Conservation (phyloP, 2,797 vertebrate species). For the Mormyrops attenuatus region DNA sequence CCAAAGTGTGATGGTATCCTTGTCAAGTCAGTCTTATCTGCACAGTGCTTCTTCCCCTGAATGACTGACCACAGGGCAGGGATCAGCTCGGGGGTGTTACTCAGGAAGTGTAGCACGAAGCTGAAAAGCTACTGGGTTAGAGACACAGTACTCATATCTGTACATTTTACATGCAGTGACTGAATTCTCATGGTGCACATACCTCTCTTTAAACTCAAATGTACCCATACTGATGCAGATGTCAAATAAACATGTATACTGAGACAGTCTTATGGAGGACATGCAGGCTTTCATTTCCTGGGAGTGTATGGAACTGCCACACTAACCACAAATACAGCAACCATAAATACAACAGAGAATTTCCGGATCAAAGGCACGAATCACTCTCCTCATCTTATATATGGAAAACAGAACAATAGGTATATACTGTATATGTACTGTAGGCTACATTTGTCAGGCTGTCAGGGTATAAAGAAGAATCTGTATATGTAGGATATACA, state of each 20-base stretch:
- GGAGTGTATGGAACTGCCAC: neutral
- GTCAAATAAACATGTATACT: neutral
- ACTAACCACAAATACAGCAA: neutral
- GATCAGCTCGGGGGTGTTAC: neutral
- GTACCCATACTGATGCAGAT: neutral
- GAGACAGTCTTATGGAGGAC: neutral
- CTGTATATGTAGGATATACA: neutral
- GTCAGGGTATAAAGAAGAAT: neutral
- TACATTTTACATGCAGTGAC: neutral
- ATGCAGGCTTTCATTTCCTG: neutral
- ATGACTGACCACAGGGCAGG: neutral
- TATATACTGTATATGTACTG: neutral
- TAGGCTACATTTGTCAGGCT: neutral
- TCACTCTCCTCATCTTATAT: neutral
- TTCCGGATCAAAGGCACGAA: neutral
- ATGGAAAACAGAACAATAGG: neutral
- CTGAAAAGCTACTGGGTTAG: neutral
- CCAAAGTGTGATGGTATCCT: neutral
- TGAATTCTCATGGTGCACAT: neutral
- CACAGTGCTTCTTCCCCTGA: neutral
- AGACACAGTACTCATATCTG: neutral
- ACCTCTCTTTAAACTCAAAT: neutral
- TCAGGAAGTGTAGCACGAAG: neutral
- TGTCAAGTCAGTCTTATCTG: neutral
- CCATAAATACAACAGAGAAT: neutral